Percentiles rank a stretch among this genome's conserved stretches.
Conservation (phyloP, 1,140 invertebrate genomes). For the Globodera ellingtonae region DNA sequence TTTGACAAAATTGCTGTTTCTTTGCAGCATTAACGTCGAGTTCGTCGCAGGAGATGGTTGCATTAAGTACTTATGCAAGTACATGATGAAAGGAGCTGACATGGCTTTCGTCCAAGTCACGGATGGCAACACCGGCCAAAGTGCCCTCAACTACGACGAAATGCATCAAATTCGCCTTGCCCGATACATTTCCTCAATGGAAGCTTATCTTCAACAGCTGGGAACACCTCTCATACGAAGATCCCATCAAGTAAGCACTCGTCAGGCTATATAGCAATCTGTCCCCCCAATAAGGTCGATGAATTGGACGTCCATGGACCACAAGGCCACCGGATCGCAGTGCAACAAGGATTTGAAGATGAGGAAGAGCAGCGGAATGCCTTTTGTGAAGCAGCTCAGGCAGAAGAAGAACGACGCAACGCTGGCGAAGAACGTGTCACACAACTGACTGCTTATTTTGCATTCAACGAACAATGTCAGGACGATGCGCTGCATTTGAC, state of each 20-base stretch:
- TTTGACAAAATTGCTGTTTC: background rate
- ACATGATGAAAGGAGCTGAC: no score
- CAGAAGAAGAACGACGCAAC: background rate
- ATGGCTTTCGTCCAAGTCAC: background rate
- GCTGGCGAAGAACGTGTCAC: conserved; percentile 3
- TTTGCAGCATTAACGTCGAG: conserved; percentile 6
- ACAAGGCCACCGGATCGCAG: background rate
- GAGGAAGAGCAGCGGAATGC: background rate
- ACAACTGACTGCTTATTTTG: background rate
- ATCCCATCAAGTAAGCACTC: background rate
- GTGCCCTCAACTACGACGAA: background rate
- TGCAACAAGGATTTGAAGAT: background rate
- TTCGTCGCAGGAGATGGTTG: no score
- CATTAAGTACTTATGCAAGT: no score
- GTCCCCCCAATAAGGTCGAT: background rate
- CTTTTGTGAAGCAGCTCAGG: background rate
- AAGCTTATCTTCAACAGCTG: background rate
- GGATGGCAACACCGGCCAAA: background rate
- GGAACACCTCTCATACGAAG: background rate
- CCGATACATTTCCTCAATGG: conserved; percentile 11
- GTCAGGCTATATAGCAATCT: rapidly evolving
- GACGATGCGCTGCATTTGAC: background rate
- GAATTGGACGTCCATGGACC: conserved; percentile 9
- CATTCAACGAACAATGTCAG: background rate
- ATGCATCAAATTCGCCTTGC: background rate